Conservation (phyloP, 2,797 vertebrate species). For the Myotis vivesi region DNA sequence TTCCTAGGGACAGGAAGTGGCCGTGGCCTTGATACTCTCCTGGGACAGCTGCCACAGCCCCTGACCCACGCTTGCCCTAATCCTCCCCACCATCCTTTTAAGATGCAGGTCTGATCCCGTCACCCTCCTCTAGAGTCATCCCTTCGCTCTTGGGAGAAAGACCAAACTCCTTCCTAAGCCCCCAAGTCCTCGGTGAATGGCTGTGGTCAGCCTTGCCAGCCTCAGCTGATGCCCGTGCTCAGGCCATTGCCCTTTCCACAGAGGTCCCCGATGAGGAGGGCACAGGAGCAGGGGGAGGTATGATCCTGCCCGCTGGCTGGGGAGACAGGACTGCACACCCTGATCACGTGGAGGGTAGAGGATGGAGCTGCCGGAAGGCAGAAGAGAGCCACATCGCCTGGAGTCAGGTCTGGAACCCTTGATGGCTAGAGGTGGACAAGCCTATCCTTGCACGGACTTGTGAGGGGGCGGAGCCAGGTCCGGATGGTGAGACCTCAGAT, state of each 20-base stretch:
- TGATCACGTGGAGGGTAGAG: background rate
- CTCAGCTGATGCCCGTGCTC: accelerated
- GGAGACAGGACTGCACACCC: background rate
- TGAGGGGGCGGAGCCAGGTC: background rate
- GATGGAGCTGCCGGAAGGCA: background rate
- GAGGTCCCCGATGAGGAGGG: background rate
- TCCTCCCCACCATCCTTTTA: background rate
- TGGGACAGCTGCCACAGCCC: background rate
- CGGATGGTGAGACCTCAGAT: accelerated
- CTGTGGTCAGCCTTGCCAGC: background rate
- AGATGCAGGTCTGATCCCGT: background rate
- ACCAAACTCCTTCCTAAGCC: background rate
- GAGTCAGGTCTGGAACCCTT: background rate
- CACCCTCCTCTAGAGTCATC: background rate
- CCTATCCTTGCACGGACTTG: accelerated
- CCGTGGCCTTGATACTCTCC: background rate
- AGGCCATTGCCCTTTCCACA: background rate
- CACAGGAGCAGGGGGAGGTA: background rate
- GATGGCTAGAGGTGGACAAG: background rate
- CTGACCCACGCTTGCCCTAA: accelerated
- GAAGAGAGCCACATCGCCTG: accelerated
- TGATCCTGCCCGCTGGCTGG: background rate
- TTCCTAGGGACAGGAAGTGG: background rate
- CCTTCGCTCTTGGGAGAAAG: background rate
- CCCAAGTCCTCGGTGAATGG: background rate